Evolutionary conservation across 1,140 invertebrate genomes (phyloP).

Genomic region (Stenopsyche tienmushanensis): DNA sequence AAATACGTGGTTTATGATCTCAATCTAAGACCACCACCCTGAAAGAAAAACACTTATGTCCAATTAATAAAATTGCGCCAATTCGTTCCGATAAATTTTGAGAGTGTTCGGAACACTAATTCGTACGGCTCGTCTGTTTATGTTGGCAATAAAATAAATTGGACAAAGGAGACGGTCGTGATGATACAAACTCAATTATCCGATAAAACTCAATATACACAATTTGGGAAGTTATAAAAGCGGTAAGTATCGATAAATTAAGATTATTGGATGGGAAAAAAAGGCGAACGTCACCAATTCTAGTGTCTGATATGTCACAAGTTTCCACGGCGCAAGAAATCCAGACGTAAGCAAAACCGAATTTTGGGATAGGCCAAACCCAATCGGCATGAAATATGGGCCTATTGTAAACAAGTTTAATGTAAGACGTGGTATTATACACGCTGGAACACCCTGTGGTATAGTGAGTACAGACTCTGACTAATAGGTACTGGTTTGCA

Average conservation of each 20-base stretch:
- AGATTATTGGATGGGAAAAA: conserved; percentile 1
- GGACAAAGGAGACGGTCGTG: too few species aligned
- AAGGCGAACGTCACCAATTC: not conserved
- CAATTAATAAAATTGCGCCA: too few species aligned
- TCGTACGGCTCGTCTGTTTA: too few species aligned
- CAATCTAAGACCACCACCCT: too few species aligned
- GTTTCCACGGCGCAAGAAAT: not conserved
- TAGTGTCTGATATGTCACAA: too few species aligned
- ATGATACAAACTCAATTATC: not conserved
- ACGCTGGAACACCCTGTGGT: not conserved
- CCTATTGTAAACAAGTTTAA: not conserved
- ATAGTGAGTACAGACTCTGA: not conserved
- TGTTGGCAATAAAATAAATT: too few species aligned
- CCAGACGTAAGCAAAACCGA: not conserved
- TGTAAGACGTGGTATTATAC: not conserved
- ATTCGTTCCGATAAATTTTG: too few species aligned
- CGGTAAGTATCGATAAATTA: conserved; percentile 5
- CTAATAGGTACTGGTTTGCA: not conserved
- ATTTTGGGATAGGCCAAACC: conserved; percentile 7
- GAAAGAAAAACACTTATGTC: too few species aligned
- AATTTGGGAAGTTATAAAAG: not conserved
- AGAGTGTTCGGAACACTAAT: too few species aligned
- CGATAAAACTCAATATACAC: not conserved
- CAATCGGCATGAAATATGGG: conserved; percentile 21
- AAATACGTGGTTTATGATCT: too few species aligned